Conservation (phyloP, 1,140 invertebrate genomes). For the Atopsyche davidsoni region DNA sequence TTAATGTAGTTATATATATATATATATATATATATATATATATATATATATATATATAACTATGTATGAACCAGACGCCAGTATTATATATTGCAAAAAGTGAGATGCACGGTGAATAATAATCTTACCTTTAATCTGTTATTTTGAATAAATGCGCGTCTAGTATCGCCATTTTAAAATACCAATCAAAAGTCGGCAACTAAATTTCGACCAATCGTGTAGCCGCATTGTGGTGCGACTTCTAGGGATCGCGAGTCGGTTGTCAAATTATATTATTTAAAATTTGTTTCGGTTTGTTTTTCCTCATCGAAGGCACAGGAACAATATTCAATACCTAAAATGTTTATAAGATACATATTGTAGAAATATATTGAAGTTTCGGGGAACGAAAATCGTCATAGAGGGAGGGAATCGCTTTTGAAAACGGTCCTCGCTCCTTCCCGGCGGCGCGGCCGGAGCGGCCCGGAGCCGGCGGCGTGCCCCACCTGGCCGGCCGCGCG, state of each 20-base stretch:
- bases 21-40: neutral
- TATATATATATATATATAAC: conserved; percentile 2
- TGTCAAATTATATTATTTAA: conserved; percentile 2
- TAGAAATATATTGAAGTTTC: no score
- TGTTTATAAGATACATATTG: no score
- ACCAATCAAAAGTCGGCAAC: conserved; percentile 12
- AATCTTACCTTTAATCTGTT: no score
- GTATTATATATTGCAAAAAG: neutral
- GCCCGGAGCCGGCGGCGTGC: neutral
- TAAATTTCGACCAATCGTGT: conserved; percentile 22
- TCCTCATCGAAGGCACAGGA: neutral
- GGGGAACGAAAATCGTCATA: no score
- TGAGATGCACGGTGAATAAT: no score
- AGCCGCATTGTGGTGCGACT: conserved; percentile 29
- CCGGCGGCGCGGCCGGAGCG: no score
- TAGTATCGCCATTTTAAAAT: neutral
- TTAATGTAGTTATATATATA: conserved; percentile 1
- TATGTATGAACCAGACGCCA: neutral
- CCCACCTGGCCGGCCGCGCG: conserved; percentile 6
- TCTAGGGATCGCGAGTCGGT: conserved; percentile 24
- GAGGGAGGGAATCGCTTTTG: no score
- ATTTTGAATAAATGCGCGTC: conserved; percentile 1
- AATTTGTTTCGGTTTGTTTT: neutral
- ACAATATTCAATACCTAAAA: neutral
- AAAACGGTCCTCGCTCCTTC: no score